Base-by-base conservation (phyloP, 2,797 vertebrate species). In the Gymnoscopelus braueri region DNA sequence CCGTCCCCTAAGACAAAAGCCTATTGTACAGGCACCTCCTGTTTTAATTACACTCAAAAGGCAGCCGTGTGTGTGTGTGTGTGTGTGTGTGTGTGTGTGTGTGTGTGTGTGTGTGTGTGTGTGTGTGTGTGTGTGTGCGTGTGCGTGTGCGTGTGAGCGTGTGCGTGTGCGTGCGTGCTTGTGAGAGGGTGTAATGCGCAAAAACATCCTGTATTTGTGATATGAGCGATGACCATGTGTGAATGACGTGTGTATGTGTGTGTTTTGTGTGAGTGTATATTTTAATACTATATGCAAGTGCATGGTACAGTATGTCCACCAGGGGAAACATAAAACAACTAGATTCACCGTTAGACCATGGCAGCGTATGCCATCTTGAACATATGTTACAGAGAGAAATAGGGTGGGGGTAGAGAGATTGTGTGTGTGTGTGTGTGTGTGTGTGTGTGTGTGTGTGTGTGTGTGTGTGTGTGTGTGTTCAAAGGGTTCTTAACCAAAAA, bases 1-100 rank as follows among this genome's bases (percentile, higher is more conserved):
- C 78, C 82, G 48, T 86, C 86, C 88, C 80, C 79, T 92, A 93
- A 94, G 92, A 94, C 93, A 94, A 94, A 94, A 91, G 90, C 77
- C 57, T 77, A 91, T 93, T 94, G 92, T 94, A 87, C 49, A 80
- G 84, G 81, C 87, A 80, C 90, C 92, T 94, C 92, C 93, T 93
- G 91, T 89, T 94, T 94, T 93, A 92, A 94, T 93, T 93, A 92
- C 65, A 73, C 88, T 87, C 80, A 87, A 79, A 92, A 91, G 82
- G 83, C 73, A 88, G 76, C 74, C 26, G 60, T 81, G 86, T 82
- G 80, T 79, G 78, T 65, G 48, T 59, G 65, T 66, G 75, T 77
- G 63, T 56, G 66, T 61, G 67, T 44, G 44, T 39, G 54, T 82
- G 14, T 57, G 66, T 57, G 63, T 61, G 74, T 73, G 63, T 73